phyloP scores from a whole-genome alignment of 2,113 vertebrate species.

The Gobiocypris rarus region DNA sequence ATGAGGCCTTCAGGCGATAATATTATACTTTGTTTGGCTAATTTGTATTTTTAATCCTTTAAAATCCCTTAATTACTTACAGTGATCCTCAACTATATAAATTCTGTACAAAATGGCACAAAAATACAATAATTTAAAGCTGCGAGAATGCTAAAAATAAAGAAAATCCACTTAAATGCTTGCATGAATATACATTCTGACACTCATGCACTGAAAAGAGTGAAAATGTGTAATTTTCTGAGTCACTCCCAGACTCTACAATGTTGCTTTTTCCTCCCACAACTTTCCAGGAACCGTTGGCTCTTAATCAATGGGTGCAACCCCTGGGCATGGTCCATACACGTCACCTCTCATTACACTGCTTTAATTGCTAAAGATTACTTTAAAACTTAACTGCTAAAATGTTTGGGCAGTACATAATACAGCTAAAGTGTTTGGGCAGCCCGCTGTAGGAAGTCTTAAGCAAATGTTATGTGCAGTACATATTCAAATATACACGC shows the following conservation, averaged over 20 bases:
- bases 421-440: background rate
- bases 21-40: background rate
- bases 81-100: background rate
- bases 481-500: background rate
- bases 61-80: background rate
- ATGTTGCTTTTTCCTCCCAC: slow-evolving; percentile 42
- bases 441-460: background rate
- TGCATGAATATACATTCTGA: slow-evolving; percentile 30
- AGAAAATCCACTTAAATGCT: slow-evolving; percentile 3
- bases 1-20: background rate
- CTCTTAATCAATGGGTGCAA: slow-evolving; percentile 30
- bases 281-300: slow-evolving; percentile 41
- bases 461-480: background rate
- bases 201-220: background rate
- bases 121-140: background rate
- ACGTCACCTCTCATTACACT: slow-evolving; percentile 26
- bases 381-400: background rate
- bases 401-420: background rate
- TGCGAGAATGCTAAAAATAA: background rate
- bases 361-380: slow-evolving; percentile 13
- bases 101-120: background rate
- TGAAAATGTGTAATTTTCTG: slow-evolving; percentile 16
- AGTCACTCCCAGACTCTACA: slow-evolving; percentile 19
- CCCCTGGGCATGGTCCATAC: background rate
- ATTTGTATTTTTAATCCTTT: background rate